Conservation (phyloP, 2,797 vertebrate species). For the Cyclura pinguis region DNA sequence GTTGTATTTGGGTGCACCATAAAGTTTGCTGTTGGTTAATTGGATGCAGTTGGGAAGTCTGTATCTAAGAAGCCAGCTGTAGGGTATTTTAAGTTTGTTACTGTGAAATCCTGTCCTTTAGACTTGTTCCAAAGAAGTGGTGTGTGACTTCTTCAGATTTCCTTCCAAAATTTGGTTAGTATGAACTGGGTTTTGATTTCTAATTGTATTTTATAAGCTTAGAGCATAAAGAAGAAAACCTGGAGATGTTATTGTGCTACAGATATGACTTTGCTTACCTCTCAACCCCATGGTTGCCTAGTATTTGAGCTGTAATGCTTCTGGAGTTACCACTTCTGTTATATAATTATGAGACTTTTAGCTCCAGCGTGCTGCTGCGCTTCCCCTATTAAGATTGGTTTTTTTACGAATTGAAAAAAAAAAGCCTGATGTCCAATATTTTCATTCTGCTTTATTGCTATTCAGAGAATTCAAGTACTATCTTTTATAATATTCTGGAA, state of each 20-base stretch:
- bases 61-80: conserved; percentile 34
- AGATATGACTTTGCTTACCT: conserved; percentile 15
- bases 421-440: no score
- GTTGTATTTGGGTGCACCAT: not conserved
- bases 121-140: conserved; percentile 45
- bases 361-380: not conserved
- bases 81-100: conserved; percentile 34
- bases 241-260: conserved; percentile 26
- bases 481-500: no score
- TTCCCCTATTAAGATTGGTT: not conserved
- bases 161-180: conserved; percentile 20
- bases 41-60: not conserved
- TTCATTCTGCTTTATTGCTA: no score
- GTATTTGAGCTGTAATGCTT: not conserved
- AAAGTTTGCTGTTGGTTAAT: not conserved
- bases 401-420: not conserved
- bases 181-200: conserved; percentile 26
- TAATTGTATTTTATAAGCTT: conserved; percentile 14
- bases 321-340: not conserved
- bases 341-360: not conserved
- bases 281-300: not conserved
- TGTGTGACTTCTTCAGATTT: not conserved
- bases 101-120: conserved; percentile 45
- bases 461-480: no score
- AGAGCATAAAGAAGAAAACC: not conserved